Evolutionary conservation across 1,140 invertebrate species (phyloP), one percentile per base, ranked within the genome.

Genomic region (Tribolium madens): DNA sequence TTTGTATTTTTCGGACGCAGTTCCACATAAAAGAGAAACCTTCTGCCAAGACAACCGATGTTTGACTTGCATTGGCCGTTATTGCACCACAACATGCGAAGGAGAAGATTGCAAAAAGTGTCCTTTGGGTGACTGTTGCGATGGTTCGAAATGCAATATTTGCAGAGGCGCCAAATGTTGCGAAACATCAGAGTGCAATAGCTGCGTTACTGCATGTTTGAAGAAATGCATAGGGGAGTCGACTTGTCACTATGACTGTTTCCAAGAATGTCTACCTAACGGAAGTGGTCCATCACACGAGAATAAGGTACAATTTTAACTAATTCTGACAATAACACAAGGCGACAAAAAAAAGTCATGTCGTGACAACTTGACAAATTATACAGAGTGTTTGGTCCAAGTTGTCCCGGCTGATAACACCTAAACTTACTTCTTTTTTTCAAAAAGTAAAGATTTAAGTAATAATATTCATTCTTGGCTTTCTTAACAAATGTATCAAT

Each of bases 201-300:
- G 3, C 12, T 72, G 70, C 31, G 17, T 72, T n/a, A n/a, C 10
- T 9, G 47, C 6, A 12, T 72, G 70, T 31, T 17, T 72, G 4
- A 52, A 48, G 21, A 50, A 18, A 7, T 72, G 70, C 15, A 46
- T 14, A 17, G 50, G 31, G 13, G 10, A 15, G 13, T 7, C 70
- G 17, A 72, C 46, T 50, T 72, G 70, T 18, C 70, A 72, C 42
- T 72, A 72, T 33, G 70, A 72, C n/a, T 72, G 70, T 6, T 72
- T 72, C 13, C 46, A 72, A 50, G 12, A 21, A 6, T 72, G 70
- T 26, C 18, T 50, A n/a, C 70, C 70, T 12, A 33, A 69, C 1
- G 60, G 36, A 33, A 17, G 33, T 64, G 21, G 15, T 17, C 10
- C 31, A 42, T 9, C 4, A 21, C 18, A 60, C 1, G 26, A 33